Conservation (phyloP, 2,113 vertebrate species). For the Microcebus ravelobensis region DNA sequence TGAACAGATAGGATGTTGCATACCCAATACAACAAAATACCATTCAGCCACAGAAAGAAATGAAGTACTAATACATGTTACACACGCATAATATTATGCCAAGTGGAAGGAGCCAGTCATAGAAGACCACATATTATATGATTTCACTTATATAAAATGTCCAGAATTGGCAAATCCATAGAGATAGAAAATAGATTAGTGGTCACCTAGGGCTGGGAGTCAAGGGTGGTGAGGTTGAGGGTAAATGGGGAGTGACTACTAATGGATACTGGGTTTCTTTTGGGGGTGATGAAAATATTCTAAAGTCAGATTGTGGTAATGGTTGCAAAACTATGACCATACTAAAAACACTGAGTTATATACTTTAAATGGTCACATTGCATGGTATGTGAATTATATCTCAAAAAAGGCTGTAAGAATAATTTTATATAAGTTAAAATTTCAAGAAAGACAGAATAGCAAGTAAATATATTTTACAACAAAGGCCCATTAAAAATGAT, state of each 20-base stretch:
- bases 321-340: background rate
- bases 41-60: background rate
- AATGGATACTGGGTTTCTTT: background rate
- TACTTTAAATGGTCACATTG: background rate
- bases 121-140: background rate
- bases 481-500: conserved; percentile 32
- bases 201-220: background rate
- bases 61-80: background rate
- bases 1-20: background rate
- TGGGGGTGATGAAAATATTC: background rate
- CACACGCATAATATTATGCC: background rate
- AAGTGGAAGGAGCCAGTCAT: background rate
- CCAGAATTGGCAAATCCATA: background rate
- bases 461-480: conserved; percentile 40
- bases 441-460: conserved; percentile 30
- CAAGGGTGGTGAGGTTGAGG: background rate
- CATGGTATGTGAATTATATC: background rate
- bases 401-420: background rate
- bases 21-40: background rate
- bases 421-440: conserved; percentile 18
- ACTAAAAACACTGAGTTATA: background rate
- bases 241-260: background rate
- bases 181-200: background rate
- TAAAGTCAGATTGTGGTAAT: background rate
- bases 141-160: background rate